Evolutionary conservation across 2,797 vertebrate genomes (phyloP).

Genomic region (Heterohyrax brucei): DNA sequence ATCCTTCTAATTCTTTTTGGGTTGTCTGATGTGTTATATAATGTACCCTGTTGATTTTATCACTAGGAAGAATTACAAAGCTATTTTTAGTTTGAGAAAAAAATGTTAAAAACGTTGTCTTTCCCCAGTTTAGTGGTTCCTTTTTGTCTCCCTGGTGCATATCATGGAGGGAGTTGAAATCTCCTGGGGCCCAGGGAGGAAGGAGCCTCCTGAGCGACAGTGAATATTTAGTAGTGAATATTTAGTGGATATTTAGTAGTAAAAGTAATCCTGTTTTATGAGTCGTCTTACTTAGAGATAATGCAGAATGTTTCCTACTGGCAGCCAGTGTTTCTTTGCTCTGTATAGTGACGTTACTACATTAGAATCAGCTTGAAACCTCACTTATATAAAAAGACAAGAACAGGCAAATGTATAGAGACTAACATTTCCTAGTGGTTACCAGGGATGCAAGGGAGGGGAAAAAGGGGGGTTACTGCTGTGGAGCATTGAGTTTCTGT

Average conservation of each 20-base stretch:
- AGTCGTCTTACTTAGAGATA: slow-evolving; percentile 44
- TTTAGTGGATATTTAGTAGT: neutral
- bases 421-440: neutral
- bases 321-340: neutral
- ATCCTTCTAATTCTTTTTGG: slow-evolving; percentile 44
- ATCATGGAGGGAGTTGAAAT: neutral
- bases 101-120: neutral
- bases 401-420: neutral
- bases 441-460: neutral
- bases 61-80: slow-evolving; percentile 20
- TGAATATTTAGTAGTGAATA: too few species aligned
- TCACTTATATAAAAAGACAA: neutral
- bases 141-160: neutral
- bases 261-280: neutral
- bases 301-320: neutral
- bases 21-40: slow-evolving; percentile 57
- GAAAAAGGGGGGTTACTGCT: neutral
- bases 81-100: slow-evolving; percentile 58
- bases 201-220: neutral
- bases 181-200: neutral
- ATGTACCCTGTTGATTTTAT: neutral
- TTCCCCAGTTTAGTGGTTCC: neutral
- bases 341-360: neutral
- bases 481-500: neutral
- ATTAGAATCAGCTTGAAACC: neutral